Conservation (phyloP, 1,140 invertebrate genomes). For the Pseudoatta argentina region DNA sequence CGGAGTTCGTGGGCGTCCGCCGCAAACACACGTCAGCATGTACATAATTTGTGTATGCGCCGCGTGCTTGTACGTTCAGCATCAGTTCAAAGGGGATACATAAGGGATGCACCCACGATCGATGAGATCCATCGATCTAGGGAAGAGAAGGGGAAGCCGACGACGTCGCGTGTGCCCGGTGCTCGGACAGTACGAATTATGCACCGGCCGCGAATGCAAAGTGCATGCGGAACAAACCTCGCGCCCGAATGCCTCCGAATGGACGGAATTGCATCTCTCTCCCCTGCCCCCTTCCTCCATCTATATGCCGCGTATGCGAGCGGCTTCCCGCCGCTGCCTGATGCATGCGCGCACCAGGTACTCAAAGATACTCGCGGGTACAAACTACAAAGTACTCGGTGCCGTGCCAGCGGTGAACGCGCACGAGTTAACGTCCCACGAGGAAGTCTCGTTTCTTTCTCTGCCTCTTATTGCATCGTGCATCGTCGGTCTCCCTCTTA, state of each 20-base stretch:
- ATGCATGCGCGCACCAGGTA: constrained; percentile 24
- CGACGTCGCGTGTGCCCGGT: not conserved
- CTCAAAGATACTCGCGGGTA: constrained; percentile 45
- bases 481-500: not conserved
- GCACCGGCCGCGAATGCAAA: constrained; percentile 76
- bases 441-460: constrained; percentile 61
- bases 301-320: not conserved
- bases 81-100: constrained; percentile 25
- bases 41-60: constrained; percentile 58
- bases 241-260: constrained; percentile 76
- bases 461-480: not conserved
- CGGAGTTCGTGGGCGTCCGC: constrained; percentile 2
- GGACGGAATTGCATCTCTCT: constrained; percentile 71
- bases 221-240: constrained; percentile 79
- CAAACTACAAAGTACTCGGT: constrained; percentile 29
- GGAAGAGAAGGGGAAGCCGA: not conserved
- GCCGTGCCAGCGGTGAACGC: constrained; percentile 23
- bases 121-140: constrained; percentile 69
- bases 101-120: constrained; percentile 1
- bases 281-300: not conserved
- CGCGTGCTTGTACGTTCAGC: constrained; percentile 9
- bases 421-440: constrained; percentile 68
- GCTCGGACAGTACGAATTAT: constrained; percentile 79
- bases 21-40: constrained; percentile 17
- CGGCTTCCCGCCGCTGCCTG: not conserved